Evolutionary conservation across 2,113 vertebrate genomes (phyloP).

Genomic region (Irena cyanogastra): DNA sequence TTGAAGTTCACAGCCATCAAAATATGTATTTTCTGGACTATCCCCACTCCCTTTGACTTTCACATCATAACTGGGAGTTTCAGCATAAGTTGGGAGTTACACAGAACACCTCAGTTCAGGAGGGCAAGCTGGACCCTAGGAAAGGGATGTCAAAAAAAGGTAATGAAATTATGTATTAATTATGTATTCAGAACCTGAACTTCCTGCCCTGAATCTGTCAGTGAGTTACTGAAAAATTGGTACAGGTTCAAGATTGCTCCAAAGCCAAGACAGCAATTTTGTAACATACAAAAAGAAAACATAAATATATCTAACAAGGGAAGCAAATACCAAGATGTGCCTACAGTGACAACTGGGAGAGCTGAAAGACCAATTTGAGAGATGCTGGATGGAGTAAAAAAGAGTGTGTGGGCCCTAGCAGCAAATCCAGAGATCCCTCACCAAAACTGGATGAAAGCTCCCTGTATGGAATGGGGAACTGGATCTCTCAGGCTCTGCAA

Average conservation of each 20-base stretch:
- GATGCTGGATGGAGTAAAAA: not conserved
- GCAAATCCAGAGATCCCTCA: not conserved
- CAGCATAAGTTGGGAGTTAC: not conserved
- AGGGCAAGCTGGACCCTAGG: not conserved
- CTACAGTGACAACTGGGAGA: not conserved
- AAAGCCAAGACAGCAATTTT: not conserved
- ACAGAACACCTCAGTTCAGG: not conserved
- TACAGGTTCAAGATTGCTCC: not conserved
- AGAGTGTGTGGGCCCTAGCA: not conserved
- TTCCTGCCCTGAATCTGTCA: constrained; percentile 30
- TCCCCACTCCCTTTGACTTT: not conserved
- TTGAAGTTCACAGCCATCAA: not conserved
- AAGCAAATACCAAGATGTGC: not conserved
- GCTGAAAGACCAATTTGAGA: not conserved
- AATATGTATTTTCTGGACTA: not conserved
- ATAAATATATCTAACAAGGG: not conserved
- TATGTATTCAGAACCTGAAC: not conserved
- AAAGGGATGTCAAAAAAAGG: not conserved
- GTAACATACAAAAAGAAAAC: not conserved
- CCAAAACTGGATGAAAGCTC: not conserved
- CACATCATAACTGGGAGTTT: not conserved
- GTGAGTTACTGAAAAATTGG: not conserved
- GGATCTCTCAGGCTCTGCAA: not conserved
- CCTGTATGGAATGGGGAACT: not conserved
- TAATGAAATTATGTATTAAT: not conserved